These are phyloP conservation scores for Atrichornis clamosus DNA, from an alignment of 2,113 vertebrate genomes.

Conservation along the genomic window DNA sequence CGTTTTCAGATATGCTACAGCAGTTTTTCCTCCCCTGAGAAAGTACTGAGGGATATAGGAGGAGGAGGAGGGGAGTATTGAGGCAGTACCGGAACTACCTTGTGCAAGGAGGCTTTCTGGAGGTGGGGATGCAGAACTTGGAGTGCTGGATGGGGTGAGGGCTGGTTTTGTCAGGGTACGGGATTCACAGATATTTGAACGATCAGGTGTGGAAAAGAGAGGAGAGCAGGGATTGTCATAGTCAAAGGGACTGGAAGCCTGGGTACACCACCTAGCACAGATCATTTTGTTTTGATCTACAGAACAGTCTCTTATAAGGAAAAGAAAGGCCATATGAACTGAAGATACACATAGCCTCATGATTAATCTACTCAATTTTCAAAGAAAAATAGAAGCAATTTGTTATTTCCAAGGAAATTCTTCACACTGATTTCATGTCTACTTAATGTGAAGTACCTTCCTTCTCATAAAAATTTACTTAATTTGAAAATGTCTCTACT, in stretches of 20 bases:
- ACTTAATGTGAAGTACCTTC: background rate
- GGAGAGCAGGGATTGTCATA: background rate
- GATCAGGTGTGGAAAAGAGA: background rate
- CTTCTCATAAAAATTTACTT: background rate
- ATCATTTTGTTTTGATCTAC: background rate
- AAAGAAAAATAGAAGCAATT: background rate
- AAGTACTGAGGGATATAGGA: background rate
- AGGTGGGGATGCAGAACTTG: background rate
- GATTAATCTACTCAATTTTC: background rate
- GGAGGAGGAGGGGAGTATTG: background rate
- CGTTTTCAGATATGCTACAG: background rate
- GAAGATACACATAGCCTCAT: background rate
- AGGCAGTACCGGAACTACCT: background rate
- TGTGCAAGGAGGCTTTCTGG: background rate
- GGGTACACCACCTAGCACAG: background rate
- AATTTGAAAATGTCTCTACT: background rate
- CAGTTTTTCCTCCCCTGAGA: background rate
- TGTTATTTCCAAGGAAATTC: background rate
- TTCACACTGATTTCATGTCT: background rate
- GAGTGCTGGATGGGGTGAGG: background rate
- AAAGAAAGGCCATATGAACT: background rate
- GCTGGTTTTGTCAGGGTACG: background rate
- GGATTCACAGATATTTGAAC: background rate
- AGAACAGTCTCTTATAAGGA: background rate
- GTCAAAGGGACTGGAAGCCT: background rate